A percentile compares a stretch with the other conserved stretches of the same genome.
Evolutionary conservation across 2,797 vertebrate species (phyloP).

Genomic region (Anabacerthia variegaticeps): DNA sequence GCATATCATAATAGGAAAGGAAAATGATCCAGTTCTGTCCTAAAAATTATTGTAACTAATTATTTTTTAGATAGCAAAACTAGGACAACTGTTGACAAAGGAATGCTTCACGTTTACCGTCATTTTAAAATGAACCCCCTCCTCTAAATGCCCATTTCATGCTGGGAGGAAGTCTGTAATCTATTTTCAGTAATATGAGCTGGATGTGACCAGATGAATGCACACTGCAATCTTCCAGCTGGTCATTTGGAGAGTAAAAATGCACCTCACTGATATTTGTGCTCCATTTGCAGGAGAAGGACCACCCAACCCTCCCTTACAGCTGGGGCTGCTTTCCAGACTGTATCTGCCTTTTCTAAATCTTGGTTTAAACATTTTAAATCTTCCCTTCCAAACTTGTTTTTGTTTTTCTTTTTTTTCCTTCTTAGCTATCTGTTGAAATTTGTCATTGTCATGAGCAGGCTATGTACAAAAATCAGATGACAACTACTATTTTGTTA

Average conservation of each 20-base stretch:
- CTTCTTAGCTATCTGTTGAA: neutral
- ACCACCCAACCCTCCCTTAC: accelerated
- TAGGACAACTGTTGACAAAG: neutral
- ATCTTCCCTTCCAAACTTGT: neutral
- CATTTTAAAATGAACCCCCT: neutral
- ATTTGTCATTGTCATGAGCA: neutral
- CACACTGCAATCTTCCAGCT: neutral
- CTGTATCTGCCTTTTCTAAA: neutral
- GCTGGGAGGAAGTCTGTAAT: neutral
- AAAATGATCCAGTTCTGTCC: neutral
- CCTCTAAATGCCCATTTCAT: neutral
- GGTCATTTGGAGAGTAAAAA: neutral
- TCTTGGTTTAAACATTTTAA: neutral
- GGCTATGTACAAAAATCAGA: neutral
- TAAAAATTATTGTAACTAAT: neutral
- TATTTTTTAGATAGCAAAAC: neutral
- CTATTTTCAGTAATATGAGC: neutral
- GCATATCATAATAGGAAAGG: neutral
- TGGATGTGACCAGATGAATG: neutral
- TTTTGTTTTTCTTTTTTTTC: neutral
- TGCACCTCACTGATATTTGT: neutral
- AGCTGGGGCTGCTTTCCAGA: neutral
- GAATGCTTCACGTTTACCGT: neutral
- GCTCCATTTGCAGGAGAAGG: neutral
- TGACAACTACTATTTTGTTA: neutral